Evolutionary conservation across 2,797 vertebrate genomes (phyloP).

Genomic region (Telmatherina bonti): DNA sequence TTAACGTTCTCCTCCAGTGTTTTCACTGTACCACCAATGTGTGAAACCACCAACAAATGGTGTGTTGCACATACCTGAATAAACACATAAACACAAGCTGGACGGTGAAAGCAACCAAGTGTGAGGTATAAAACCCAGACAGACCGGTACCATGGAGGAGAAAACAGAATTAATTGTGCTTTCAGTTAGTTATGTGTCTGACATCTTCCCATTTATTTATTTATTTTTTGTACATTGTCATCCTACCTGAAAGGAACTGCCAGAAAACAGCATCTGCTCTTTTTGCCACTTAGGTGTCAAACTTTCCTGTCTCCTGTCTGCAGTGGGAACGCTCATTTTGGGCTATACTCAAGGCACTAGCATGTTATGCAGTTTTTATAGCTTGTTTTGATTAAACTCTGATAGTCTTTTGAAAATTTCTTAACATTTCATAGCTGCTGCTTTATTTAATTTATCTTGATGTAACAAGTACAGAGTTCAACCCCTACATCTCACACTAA

Average conservation of each 20-base stretch:
- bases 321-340: background rate
- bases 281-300: constrained; percentile 41
- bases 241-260: background rate
- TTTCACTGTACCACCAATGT: constrained; percentile 37
- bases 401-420: background rate
- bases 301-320: constrained; percentile 50
- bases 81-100: constrained; percentile 39
- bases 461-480: too few species aligned
- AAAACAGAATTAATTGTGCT: background rate
- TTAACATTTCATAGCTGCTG: too few species aligned
- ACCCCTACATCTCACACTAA: too few species aligned
- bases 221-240: background rate
- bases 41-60: constrained; percentile 67
- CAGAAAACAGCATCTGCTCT: background rate
- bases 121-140: background rate
- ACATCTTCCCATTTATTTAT: background rate
- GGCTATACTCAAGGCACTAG: background rate
- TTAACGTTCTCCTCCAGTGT: constrained; percentile 24
- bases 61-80: constrained; percentile 23
- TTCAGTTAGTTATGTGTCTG: background rate
- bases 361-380: constrained; percentile 17
- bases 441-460: too few species aligned
- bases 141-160: constrained; percentile 1
- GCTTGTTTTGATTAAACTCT: background rate
- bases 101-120: constrained; percentile 18